Evolutionary conservation across 2,888 invertebrate genomes (phyloP).

Genomic region (Cephonodes hylas): DNA sequence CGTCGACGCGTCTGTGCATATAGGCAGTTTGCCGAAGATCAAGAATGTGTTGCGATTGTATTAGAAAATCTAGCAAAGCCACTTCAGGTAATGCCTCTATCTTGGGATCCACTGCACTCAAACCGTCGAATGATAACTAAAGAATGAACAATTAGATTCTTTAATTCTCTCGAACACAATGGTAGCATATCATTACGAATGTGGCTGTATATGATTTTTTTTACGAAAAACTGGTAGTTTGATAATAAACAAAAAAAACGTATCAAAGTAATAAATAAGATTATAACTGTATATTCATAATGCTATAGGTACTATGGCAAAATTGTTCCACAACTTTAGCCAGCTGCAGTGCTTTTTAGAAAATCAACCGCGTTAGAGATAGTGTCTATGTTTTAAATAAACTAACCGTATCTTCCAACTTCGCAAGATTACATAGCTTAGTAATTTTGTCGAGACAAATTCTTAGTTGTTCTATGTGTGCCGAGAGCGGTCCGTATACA

Average conservation of each 20-base stretch:
- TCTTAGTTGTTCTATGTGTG: conserved; percentile 66
- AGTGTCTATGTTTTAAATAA: no score
- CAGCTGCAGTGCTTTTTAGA: no score
- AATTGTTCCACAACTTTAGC: no score
- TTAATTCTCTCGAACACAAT: no score
- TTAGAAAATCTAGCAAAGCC: conserved; percentile 66
- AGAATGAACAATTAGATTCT: conserved; percentile 18
- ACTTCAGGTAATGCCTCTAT: conserved; percentile 74
- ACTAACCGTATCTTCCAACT: conserved; percentile 42
- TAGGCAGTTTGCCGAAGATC: conserved; percentile 54
- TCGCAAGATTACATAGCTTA: conserved; percentile 51
- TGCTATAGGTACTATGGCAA: no score
- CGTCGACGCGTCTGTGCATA: conserved; percentile 67
- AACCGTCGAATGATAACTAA: conserved; percentile 62
- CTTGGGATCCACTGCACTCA: conserved; percentile 63
- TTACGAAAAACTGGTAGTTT: no score
- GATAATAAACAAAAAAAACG: no score
- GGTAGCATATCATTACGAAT: no score
- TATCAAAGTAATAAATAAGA: no score
- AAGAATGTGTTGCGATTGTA: conserved; percentile 60
- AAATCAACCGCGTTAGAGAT: no score
- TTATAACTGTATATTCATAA: no score
- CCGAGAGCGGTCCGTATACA: conserved; percentile 48
- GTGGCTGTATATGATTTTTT: no score
- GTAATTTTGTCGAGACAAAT: conserved; percentile 62